Evolutionary conservation across 2,888 invertebrate species (phyloP).

Genomic region (Stegana nigrithorax): DNA sequence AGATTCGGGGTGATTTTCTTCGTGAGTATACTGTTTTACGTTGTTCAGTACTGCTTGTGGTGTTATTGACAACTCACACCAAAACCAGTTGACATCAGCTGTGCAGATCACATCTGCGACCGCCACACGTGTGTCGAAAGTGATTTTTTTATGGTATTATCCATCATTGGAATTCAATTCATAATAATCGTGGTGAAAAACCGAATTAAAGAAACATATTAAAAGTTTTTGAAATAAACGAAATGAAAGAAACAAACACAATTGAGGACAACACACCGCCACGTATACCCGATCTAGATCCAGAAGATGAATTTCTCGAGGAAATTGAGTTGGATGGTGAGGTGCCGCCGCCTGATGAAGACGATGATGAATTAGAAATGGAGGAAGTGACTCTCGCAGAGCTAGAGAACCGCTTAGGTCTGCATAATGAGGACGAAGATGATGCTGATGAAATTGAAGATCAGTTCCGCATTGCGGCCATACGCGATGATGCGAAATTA

Average conservation of each 20-base stretch:
- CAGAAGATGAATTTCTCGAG: constrained; percentile 47
- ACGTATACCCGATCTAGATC: constrained; percentile 56
- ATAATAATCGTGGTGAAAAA: not conserved
- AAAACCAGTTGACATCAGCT: too few species aligned
- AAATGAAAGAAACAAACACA: too few species aligned
- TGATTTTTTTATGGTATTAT: too few species aligned
- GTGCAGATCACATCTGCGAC: not conserved
- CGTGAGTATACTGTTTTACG: too few species aligned
- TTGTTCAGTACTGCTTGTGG: too few species aligned
- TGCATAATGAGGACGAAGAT: constrained; percentile 55
- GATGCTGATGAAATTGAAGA: constrained; percentile 50
- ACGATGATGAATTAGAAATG: constrained; percentile 53
- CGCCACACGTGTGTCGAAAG: not conserved
- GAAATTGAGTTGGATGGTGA: constrained; percentile 52
- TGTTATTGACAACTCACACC: too few species aligned
- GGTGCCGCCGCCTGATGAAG: constrained; percentile 28
- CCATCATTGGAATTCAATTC: too few species aligned
- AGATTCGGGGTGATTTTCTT: too few species aligned
- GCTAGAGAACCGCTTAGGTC: constrained; percentile 43
- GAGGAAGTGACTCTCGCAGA: constrained; percentile 58
- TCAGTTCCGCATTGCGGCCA: constrained; percentile 39
- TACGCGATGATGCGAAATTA: constrained; percentile 72
- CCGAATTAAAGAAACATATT: too few species aligned
- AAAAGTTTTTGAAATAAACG: too few species aligned
- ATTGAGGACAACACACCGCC: constrained; percentile 68